Evolutionary conservation across 2,797 vertebrate genomes (phyloP), one percentile per base, ranked within the genome.

Genomic region (Simalia tracyae): DNA sequence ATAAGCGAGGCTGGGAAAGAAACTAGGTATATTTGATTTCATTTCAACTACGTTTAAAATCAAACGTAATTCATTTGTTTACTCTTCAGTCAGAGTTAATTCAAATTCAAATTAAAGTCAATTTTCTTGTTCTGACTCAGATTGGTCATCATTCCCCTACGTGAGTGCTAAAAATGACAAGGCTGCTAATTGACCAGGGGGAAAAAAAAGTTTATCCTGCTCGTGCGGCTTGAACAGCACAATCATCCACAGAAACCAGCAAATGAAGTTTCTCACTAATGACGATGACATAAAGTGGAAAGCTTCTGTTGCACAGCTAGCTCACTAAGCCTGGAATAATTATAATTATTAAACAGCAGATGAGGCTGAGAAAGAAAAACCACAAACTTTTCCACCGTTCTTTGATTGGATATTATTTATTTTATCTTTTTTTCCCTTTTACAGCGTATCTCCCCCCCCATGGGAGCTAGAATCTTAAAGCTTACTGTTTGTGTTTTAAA

Each of bases 401-500:
- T 19, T 89, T 50, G 64, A 63, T 89, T 89, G 86, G 90, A 46
- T 88, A 89, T 81, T 89, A 46, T 89, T 93, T 91, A 86, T 87
- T 93, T 81, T n/a, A 89, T 64, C 85, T 89, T 61, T 88, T 54
- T 54, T 8, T 42, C 42, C 42, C 72, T 26, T 28, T 7, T 61
- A 56, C 89, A 90, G 88, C 24, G 5, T 63, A 8, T 89, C 92
- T 92, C 68, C 91, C 86, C 2, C 89, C 88, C 2, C 28, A 56
- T 26, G 84, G 88, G 88, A 87, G 88, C 84, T 64, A 90, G 64
- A 85, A 92, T 87, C 57, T 90, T 84, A n/a, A 81, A 36, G 84
- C 76, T 92, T 90, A 90, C 84, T 87, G 92, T 90, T 64, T 90
- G 22, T 42, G 76, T 86, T 76, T 91, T 91, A 76, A 81, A 88